Evolutionary conservation across 1,140 invertebrate species (phyloP), one percentile per base, ranked within the genome.

Genomic region (Eubasilissa regina): DNA sequence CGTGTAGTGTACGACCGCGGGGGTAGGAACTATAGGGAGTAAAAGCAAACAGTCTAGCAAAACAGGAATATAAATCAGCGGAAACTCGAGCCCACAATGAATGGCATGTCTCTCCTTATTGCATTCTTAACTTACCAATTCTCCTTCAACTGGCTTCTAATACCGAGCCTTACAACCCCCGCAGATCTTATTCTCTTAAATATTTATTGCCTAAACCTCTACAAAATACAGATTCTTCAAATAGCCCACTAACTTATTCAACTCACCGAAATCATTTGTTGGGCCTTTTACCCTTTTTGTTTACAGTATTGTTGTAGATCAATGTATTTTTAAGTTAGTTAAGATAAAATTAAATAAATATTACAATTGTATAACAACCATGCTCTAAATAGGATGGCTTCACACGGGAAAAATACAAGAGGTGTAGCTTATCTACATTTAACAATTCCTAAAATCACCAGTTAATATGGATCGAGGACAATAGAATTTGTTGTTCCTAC

Each of bases 21-120:
- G 21, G 25, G 11, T 21, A 62, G n/a, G 15, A 58, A 64, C 21
- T 44, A 12, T 1, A 12, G 60, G 35, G 25, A 64, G 35, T 64
- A 64, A 64, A 25, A 64, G 25, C 60, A 64, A n/a, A 43, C 0
- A 44, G 35, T 15, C 19, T 43, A 35, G 25, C 60, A 11, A 12
- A n/a, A 64, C 60, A 12, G 35, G 35, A 64, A 25, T 64, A 64
- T 64, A 64, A 64, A 43, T 64, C 60, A 64, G 60, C 25, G 60
- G 11, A 43, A n/a, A 43, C 7, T 43, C 60, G n/a, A 51, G 11
- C 60, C 35, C 60, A 13, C 10, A 64, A 64, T 64, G 25, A 64
- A 64, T 64, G 35, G 60, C 35, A 43, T 12, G 13, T 13, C 13
- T n/a, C n/a, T 8, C 35, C 60, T 64, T 64, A 64, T 64, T 64